Conservation (phyloP, 2,113 vertebrate species). For the Baryphthengus martii region DNA sequence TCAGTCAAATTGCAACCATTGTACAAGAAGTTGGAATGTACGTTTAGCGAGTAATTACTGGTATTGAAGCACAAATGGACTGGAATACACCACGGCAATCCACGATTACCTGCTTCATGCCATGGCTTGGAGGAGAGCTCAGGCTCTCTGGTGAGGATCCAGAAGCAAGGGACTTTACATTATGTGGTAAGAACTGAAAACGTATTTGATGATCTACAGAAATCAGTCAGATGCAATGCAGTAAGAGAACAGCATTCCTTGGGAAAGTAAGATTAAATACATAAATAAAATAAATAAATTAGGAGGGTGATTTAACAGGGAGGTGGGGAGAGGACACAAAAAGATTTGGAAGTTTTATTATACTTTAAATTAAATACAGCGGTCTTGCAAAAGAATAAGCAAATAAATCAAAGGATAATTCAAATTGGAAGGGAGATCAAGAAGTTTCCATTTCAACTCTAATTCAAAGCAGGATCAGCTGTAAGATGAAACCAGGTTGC, state of each 20-base stretch:
- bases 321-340: not conserved
- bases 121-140: not conserved
- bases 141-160: not conserved
- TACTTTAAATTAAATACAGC: not conserved
- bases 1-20: not conserved
- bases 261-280: not conserved
- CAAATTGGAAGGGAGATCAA: not conserved
- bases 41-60: not conserved
- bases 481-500: not conserved
- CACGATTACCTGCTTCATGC: not conserved
- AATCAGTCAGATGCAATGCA: not conserved
- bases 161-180: not conserved
- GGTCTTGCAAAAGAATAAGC: not conserved
- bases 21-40: not conserved
- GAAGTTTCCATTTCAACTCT: not conserved
- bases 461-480: not conserved
- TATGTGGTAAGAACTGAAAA: not conserved
- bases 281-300: not conserved
- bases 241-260: not conserved
- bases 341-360: not conserved
- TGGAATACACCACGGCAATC: not conserved
- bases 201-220: not conserved
- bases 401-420: not conserved
- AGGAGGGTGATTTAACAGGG: not conserved
- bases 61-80: not conserved